Conservation (phyloP, 1,140 invertebrate species). For the Drosophila asahinai region DNA sequence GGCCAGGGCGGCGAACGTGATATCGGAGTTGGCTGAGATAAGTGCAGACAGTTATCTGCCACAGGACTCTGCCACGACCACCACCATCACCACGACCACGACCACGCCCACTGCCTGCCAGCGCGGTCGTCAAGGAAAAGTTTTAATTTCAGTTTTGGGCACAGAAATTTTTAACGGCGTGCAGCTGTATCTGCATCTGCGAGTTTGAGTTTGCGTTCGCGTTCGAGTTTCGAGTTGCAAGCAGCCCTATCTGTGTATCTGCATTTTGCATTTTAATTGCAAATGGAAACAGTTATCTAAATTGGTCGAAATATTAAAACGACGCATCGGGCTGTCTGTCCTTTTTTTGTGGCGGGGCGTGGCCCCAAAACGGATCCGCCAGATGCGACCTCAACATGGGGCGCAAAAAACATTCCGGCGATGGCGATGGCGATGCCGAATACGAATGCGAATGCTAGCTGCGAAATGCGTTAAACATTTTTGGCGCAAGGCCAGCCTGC, state of each 20-base stretch:
- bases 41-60: conserved; percentile 68
- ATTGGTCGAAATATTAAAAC: conserved; percentile 84
- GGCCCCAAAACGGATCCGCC: conserved; percentile 20
- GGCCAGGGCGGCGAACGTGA: conserved; percentile 63
- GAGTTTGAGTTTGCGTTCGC: neutral
- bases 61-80: conserved; percentile 17
- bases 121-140: conserved; percentile 67
- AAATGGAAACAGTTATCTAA: conserved; percentile 85
- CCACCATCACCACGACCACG: conserved; percentile 11
- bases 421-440: conserved; percentile 21
- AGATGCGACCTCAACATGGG: conserved; percentile 32
- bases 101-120: conserved; percentile 25
- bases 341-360: conserved; percentile 16
- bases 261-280: conserved; percentile 84
- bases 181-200: conserved; percentile 38
- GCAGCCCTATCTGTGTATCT: conserved; percentile 53
- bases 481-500: conserved; percentile 55
- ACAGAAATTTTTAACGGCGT: conserved; percentile 59
- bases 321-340: conserved; percentile 52
- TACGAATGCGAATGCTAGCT: conserved; percentile 16
- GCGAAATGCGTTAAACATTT: conserved; percentile 54
- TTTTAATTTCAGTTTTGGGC: conserved; percentile 78
- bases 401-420: conserved; percentile 32
- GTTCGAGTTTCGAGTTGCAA: conserved; percentile 1
- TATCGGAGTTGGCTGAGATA: conserved; percentile 77